Evolutionary conservation across 2,888 invertebrate genomes (phyloP).

Genomic region (Trichacis sp.): DNA sequence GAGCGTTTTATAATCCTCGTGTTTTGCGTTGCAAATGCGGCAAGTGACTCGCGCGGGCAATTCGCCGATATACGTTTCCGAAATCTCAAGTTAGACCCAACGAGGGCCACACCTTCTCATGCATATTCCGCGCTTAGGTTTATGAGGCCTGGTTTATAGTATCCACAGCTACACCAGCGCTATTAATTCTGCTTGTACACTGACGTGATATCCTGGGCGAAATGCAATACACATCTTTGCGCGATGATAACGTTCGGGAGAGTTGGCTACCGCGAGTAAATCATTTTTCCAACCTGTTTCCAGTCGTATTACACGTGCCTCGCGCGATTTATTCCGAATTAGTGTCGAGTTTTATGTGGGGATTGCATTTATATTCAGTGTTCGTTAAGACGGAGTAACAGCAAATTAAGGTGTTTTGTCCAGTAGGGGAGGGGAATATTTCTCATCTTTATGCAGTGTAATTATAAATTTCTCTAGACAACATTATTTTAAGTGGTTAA

Average conservation of each 20-base stretch:
- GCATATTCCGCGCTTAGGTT: conserved; percentile 58
- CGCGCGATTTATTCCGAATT: too few relatives aligned
- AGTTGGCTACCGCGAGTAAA: conserved; percentile 32
- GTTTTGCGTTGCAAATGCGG: conserved; percentile 62
- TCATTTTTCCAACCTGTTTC: conserved; percentile 19
- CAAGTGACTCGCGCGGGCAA: conserved; percentile 50
- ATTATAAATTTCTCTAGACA: too few relatives aligned
- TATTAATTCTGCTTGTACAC: conserved; percentile 54
- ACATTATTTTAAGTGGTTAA: too few relatives aligned
- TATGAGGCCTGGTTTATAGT: conserved; percentile 56
- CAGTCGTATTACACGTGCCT: conserved; percentile 1
- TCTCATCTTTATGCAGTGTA: too few relatives aligned
- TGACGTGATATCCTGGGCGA: too few relatives aligned
- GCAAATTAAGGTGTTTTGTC: too few relatives aligned
- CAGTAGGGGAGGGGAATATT: too few relatives aligned
- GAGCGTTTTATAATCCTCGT: too few relatives aligned
- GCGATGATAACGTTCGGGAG: conserved; percentile 35
- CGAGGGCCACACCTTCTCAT: conserved; percentile 61
- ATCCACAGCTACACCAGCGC: conserved; percentile 48
- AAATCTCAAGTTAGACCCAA: conserved; percentile 57
- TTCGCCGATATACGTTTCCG: conserved; percentile 59
- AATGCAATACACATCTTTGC: conserved; percentile 36
- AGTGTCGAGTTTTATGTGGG: too few relatives aligned
- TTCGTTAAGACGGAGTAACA: too few relatives aligned
- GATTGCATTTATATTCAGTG: too few relatives aligned